Percentiles rank a stretch among this genome's conserved stretches.
phyloP scores from a whole-genome alignment of 2,797 vertebrate genomes.

The Vipera latastei region DNA sequence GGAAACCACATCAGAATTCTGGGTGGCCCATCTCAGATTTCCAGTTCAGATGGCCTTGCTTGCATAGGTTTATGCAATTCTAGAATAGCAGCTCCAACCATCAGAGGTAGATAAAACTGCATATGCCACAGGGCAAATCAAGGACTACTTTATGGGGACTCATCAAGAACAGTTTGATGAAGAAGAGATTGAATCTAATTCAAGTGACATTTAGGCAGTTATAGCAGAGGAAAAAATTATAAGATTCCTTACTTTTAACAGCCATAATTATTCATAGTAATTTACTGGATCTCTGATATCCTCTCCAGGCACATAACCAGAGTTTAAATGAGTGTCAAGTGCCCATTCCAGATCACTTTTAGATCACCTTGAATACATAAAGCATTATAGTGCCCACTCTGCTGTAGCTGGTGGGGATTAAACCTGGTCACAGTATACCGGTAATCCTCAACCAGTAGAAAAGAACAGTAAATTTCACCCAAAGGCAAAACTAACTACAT shows the following conservation, averaged over 20 bases:
- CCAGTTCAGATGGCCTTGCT: not conserved
- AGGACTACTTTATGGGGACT: not conserved
- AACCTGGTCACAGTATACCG: not conserved
- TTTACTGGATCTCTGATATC: not conserved
- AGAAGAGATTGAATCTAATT: not conserved
- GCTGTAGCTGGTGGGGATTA: not conserved
- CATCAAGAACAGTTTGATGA: not conserved
- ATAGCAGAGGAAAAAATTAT: not conserved
- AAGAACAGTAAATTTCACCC: not conserved
- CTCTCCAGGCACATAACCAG: not conserved
- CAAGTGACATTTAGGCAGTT: not conserved
- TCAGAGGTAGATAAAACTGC: not conserved
- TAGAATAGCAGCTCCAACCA: not conserved
- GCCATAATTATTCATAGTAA: not conserved
- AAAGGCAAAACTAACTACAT: not conserved
- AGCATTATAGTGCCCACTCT: not conserved
- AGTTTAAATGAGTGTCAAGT: not conserved
- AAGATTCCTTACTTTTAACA: conserved; percentile 1
- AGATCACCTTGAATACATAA: not conserved
- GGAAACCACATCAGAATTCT: not conserved
- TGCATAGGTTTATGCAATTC: not conserved
- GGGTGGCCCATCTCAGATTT: not conserved
- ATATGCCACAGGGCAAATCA: not conserved
- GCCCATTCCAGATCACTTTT: not conserved
- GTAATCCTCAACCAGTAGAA: not conserved